These are phyloP conservation scores for Amphipoea oculea DNA, from an alignment of 2,888 invertebrate genomes.

Conservation along the genomic window DNA sequence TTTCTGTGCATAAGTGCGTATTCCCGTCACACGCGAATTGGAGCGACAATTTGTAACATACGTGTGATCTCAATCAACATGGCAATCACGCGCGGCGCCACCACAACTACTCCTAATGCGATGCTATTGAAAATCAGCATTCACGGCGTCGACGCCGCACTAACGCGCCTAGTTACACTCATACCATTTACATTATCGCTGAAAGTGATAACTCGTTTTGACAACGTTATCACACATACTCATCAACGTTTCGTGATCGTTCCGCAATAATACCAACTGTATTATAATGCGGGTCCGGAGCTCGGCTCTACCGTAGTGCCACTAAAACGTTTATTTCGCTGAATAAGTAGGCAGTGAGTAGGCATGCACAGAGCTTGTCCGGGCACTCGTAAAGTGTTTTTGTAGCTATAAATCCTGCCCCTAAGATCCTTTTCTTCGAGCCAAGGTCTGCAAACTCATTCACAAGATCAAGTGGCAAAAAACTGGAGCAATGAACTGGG, in stretches of 20 bases:
- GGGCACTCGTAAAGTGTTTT: constrained; percentile 74
- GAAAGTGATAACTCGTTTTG: constrained; percentile 73
- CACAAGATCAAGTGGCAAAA: constrained; percentile 88
- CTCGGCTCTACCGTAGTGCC: constrained; percentile 51
- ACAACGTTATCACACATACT: constrained; percentile 68
- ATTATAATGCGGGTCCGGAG: constrained; percentile 54
- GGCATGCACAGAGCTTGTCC: constrained; percentile 67
- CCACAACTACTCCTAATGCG: constrained; percentile 85
- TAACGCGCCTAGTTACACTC: constrained; percentile 77
- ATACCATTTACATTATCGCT: constrained; percentile 69
- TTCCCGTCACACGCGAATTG: constrained; percentile 85
- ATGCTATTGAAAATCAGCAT: constrained; percentile 86
- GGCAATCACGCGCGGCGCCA: constrained; percentile 86
- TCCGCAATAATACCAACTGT: constrained; percentile 61
- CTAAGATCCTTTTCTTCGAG: constrained; percentile 80
- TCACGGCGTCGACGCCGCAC: constrained; percentile 72
- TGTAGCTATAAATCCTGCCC: constrained; percentile 80
- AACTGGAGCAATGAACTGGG: constrained; percentile 89
- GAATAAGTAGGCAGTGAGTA: constrained; percentile 65
- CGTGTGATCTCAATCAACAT: constrained; percentile 86
- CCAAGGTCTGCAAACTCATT: constrained; percentile 87
- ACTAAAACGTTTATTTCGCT: constrained; percentile 66
- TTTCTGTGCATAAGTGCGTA: constrained; percentile 63
- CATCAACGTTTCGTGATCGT: constrained; percentile 67
- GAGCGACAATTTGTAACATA: constrained; percentile 87